Evolutionary conservation across 2,797 vertebrate genomes (phyloP).

Genomic region (Eidolon dupreanum): DNA sequence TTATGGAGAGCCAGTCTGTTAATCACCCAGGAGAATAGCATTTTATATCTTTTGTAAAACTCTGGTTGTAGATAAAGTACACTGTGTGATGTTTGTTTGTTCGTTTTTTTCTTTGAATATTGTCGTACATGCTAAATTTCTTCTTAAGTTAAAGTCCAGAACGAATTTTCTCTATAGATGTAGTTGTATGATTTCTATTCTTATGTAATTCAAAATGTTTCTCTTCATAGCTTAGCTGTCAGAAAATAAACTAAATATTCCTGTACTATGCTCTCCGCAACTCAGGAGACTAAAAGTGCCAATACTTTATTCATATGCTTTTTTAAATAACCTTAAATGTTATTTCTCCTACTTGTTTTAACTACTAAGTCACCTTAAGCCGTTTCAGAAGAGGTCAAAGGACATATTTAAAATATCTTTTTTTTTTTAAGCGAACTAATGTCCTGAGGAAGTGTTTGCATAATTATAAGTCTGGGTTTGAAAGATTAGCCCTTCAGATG

Average conservation of each 20-base stretch:
- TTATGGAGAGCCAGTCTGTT: not conserved
- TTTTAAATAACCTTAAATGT: constrained; percentile 66
- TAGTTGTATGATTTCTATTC: constrained; percentile 64
- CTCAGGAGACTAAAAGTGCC: constrained; percentile 45
- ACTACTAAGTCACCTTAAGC: constrained; percentile 72
- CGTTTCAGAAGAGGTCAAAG: constrained; percentile 74
- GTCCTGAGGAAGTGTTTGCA: constrained; percentile 68
- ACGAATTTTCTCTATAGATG: constrained; percentile 39
- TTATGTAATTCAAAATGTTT: constrained; percentile 29
- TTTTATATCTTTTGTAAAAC: constrained; percentile 27
- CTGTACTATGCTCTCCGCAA: constrained; percentile 71
- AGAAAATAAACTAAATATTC: constrained; percentile 76
- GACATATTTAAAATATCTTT: constrained; percentile 59
- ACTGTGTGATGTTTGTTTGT: not conserved
- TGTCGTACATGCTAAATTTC: not conserved
- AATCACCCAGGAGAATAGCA: not conserved
- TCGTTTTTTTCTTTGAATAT: not conserved
- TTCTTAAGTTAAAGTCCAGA: constrained; percentile 30
- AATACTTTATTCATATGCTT: constrained; percentile 46
- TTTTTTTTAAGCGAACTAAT: constrained; percentile 55
- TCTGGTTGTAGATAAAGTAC: not conserved
- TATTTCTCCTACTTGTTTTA: constrained; percentile 70
- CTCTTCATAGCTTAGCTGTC: constrained; percentile 27
- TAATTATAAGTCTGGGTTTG: constrained; percentile 75
- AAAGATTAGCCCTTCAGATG: constrained; percentile 66